phyloP scores from a whole-genome alignment of 2,797 vertebrate genomes.

The Propithecus perrieri region DNA sequence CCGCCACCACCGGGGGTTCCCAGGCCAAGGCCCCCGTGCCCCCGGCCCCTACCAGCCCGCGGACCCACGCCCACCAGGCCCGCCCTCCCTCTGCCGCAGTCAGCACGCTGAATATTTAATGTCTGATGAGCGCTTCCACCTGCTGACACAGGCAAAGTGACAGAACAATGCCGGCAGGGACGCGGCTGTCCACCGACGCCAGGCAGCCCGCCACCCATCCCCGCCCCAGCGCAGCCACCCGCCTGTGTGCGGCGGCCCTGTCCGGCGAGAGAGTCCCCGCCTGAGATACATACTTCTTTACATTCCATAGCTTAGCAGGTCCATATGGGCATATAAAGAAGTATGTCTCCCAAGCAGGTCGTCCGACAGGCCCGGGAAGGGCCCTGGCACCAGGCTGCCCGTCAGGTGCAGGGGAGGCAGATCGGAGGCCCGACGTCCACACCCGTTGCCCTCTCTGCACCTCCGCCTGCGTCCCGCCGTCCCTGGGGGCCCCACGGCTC shows the following conservation, averaged over 20 bases:
- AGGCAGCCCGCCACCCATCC: slow-evolving; percentile 82
- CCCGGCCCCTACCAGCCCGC: slow-evolving; percentile 64
- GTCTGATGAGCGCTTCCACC: slow-evolving; percentile 98
- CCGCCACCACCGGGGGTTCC: neutral
- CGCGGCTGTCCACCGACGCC: slow-evolving; percentile 90
- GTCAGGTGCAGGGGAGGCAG: too few species aligned
- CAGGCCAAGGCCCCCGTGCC: neutral
- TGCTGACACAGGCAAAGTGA: slow-evolving; percentile 99
- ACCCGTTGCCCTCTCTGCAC: neutral
- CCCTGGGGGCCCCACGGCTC: too few species aligned
- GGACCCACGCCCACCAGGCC: slow-evolving; percentile 86
- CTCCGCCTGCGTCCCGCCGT: neutral
- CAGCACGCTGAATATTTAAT: slow-evolving; percentile 99
- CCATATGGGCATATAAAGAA: slow-evolving; percentile 99
- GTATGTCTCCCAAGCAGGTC: slow-evolving; percentile 97
- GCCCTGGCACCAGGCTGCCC: neutral
- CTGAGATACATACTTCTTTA: slow-evolving; percentile 99
- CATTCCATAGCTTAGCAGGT: slow-evolving; percentile 99
- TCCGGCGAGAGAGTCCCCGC: slow-evolving; percentile 86
- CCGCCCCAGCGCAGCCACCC: slow-evolving; percentile 65
- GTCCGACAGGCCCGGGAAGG: neutral
- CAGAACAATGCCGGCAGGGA: slow-evolving; percentile 95
- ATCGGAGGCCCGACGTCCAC: neutral
- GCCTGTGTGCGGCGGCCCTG: slow-evolving; percentile 44
- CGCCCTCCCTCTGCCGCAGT: slow-evolving; percentile 93